phyloP scores from a whole-genome alignment of 2,888 invertebrate species.

The Lasioglossum calceatum region DNA sequence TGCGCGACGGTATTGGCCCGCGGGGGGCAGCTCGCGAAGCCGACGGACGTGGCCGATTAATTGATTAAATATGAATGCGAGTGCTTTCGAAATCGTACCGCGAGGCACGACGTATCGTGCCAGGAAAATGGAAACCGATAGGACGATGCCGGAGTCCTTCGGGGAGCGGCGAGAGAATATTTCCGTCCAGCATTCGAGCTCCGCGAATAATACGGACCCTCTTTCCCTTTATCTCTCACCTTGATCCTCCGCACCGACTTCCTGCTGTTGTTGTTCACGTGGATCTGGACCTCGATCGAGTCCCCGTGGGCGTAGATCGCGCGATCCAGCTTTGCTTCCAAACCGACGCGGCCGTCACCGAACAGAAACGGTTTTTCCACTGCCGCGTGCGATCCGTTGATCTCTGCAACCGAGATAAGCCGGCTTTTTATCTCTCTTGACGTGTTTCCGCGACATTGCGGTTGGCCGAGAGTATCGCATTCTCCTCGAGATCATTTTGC shows the following conservation, averaged over 20 bases:
- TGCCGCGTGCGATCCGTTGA: conserved; percentile 87
- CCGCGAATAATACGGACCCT: background rate
- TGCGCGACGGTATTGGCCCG: background rate
- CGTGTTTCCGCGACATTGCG: background rate
- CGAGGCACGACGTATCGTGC: background rate
- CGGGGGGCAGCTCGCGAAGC: background rate
- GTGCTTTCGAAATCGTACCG: background rate
- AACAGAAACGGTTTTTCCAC: conserved; percentile 94
- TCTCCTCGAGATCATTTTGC: background rate
- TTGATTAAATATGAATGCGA: conserved; percentile 5
- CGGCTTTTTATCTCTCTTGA: background rate
- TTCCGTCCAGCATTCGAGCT: background rate
- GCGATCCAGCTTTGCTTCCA: conserved; percentile 93
- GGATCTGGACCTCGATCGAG: conserved; percentile 90
- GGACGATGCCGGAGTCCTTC: background rate
- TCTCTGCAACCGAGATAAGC: conserved; percentile 46
- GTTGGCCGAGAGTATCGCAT: background rate
- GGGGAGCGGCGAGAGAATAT: background rate
- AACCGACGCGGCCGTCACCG: conserved; percentile 92
- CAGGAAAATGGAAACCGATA: background rate
- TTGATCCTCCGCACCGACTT: conserved; percentile 93
- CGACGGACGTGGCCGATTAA: conserved; percentile 13
- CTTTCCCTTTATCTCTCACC: conserved; percentile 86
- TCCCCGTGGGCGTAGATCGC: conserved; percentile 94
- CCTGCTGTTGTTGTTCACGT: conserved; percentile 92